A percentile compares a stretch with the other conserved stretches of the same genome.
Conservation (phyloP, 1,140 invertebrate genomes). For the Diploscapter pachys region DNA sequence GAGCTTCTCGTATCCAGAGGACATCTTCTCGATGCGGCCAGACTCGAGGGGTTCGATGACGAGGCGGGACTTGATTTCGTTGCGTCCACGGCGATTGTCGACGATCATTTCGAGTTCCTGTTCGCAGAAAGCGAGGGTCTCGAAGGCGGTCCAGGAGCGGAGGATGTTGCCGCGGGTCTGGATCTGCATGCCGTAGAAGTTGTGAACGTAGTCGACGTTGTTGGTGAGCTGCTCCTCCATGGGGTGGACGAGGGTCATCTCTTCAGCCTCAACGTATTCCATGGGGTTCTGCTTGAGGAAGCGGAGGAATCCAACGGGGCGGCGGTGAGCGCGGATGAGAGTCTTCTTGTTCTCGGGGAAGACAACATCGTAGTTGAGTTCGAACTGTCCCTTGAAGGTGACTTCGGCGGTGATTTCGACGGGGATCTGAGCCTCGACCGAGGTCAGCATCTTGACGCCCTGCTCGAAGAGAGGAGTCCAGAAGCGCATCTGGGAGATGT, state of each 20-base stretch:
- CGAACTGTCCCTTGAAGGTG: conserved; percentile 25
- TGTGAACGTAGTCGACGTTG: neutral
- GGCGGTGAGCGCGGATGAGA: conserved; percentile 33
- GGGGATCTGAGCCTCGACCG: conserved; percentile 22
- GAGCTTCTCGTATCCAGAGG: conserved; percentile 12
- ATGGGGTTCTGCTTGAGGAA: neutral
- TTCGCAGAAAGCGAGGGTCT: conserved; percentile 26
- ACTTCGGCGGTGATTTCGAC: conserved; percentile 20
- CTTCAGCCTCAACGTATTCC: conserved; percentile 38
- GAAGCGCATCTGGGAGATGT: conserved; percentile 27
- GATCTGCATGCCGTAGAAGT: conserved; percentile 11
- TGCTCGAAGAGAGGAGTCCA: conserved; percentile 32
- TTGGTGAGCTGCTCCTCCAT: conserved; percentile 14
- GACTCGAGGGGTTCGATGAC: conserved; percentile 6
- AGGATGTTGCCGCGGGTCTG: conserved; percentile 16
- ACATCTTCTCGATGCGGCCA: neutral
- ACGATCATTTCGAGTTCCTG: conserved; percentile 21
- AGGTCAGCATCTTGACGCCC: conserved; percentile 35
- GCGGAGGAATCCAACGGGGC: conserved; percentile 36
- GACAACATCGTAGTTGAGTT: conserved; percentile 13
- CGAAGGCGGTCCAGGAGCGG: neutral
- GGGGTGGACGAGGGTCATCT: conserved; percentile 34
- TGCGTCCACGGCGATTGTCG: conserved; percentile 2
- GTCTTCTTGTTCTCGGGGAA: conserved; percentile 33
- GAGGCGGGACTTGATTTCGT: conserved; percentile 4